These are phyloP conservation scores for Trachemys scripta DNA, from an alignment of 2,113 vertebrate species.

Conservation along the genomic window DNA sequence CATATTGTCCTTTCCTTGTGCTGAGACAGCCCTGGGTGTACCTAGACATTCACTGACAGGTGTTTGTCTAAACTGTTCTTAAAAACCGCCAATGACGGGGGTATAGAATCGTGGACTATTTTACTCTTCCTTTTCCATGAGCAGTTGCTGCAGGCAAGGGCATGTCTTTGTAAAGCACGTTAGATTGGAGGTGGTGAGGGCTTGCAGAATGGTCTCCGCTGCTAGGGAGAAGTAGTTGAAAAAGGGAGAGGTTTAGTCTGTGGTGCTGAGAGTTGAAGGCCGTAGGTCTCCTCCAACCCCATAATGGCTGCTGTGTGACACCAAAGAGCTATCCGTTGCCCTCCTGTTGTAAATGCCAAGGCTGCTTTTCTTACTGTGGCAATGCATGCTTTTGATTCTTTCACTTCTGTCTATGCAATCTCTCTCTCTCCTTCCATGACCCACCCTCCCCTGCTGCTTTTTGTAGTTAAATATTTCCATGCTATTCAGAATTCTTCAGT, in stretches of 20 bases:
- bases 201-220: background rate
- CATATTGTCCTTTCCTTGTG: background rate
- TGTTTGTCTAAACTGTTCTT: background rate
- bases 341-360: background rate
- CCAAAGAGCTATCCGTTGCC: background rate
- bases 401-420: background rate
- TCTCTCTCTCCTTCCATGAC: background rate
- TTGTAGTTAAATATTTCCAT: background rate
- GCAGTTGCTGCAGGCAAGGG: background rate
- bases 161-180: background rate
- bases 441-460: background rate
- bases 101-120: background rate
- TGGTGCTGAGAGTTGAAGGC: background rate
- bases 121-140: background rate
- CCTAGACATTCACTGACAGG: background rate
- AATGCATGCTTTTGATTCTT: background rate
- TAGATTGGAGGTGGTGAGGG: background rate
- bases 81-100: background rate
- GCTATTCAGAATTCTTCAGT: background rate
- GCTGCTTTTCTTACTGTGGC: background rate
- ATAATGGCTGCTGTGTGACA: background rate
- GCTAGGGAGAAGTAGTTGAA: background rate
- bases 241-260: background rate
- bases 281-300: background rate
- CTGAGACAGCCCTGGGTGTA: background rate